phyloP scores from a whole-genome alignment of 2,113 vertebrate species.

The Pollachius pollachius region DNA sequence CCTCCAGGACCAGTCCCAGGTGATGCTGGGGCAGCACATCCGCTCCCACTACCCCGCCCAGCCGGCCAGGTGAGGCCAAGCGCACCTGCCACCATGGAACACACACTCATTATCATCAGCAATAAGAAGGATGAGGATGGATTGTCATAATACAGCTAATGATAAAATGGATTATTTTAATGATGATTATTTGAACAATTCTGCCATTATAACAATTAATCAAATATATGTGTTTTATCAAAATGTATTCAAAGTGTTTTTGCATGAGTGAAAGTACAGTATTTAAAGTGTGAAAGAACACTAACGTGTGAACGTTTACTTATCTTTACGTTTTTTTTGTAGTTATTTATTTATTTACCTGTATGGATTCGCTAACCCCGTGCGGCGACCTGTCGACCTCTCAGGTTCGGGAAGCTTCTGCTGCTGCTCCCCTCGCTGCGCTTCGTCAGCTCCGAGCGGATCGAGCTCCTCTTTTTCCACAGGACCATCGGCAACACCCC shows the following conservation, averaged over 20 bases:
- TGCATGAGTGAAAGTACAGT: too few relatives aligned
- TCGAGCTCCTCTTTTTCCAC: slow-evolving; percentile 94
- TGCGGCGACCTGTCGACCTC: background rate
- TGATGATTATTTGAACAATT: background rate
- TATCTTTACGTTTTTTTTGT: background rate
- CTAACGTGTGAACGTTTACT: background rate
- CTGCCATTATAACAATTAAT: too few relatives aligned
- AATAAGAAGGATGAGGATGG: background rate
- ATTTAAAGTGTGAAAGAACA: background rate
- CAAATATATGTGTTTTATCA: too few relatives aligned
- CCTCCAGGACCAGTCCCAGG: slow-evolving; percentile 95
- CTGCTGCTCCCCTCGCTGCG: slow-evolving; percentile 89
- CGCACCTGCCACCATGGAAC: background rate
- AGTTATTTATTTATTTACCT: background rate
- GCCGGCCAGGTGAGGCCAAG: slow-evolving; percentile 82
- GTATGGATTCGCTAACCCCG: too few relatives aligned
- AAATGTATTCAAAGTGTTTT: too few relatives aligned
- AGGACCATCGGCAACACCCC: slow-evolving; percentile 90
- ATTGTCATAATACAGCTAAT: background rate
- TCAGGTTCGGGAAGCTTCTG: slow-evolving; percentile 92
- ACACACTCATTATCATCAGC: background rate
- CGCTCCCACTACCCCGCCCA: slow-evolving; percentile 88
- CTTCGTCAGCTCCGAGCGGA: slow-evolving; percentile 87
- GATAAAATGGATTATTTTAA: background rate
- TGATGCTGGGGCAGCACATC: slow-evolving; percentile 95